These are phyloP conservation scores for Macquaria ambigua DNA, from an alignment of 2,113 vertebrate species.

Conservation along the genomic window DNA sequence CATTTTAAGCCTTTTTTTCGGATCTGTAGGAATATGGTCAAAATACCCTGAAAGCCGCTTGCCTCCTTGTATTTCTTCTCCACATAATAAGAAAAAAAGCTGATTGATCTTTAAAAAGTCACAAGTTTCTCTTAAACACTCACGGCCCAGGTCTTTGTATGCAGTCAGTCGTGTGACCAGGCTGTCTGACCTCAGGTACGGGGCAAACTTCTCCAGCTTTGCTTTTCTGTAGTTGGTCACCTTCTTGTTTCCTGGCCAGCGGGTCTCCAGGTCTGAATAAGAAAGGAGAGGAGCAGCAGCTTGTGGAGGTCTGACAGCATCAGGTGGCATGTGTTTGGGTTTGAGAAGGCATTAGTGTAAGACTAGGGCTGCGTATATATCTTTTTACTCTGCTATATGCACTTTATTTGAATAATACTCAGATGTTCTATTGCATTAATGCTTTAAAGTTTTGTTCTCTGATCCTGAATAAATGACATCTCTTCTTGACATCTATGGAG, in stretches of 20 bases:
- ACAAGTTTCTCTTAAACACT: constrained; percentile 61
- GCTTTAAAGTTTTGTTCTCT: neutral
- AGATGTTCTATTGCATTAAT: neutral
- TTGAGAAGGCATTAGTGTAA: neutral
- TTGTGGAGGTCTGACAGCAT: neutral
- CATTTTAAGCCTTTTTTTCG: neutral
- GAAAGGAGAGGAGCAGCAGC: neutral
- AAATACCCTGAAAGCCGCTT: neutral
- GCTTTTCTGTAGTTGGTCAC: constrained; percentile 85
- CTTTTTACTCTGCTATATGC: too few species aligned
- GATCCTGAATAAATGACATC: neutral
- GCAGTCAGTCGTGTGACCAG: constrained; percentile 85
- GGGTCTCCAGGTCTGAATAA: constrained; percentile 87
- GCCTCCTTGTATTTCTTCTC: neutral
- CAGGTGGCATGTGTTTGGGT: neutral
- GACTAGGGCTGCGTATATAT: neutral
- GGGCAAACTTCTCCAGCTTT: constrained; percentile 88
- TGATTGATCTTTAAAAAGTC: neutral
- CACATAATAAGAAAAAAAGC: neutral
- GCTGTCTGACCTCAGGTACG: constrained; percentile 83
- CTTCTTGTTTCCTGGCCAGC: constrained; percentile 85
- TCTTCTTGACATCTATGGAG: neutral
- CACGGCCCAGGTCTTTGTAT: constrained; percentile 87
- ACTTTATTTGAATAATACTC: neutral
- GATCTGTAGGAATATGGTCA: neutral